phyloP scores from a whole-genome alignment of 37 sponge, comb jelly and placozoan genomes.

The Lycopodina hypogea region DNA sequence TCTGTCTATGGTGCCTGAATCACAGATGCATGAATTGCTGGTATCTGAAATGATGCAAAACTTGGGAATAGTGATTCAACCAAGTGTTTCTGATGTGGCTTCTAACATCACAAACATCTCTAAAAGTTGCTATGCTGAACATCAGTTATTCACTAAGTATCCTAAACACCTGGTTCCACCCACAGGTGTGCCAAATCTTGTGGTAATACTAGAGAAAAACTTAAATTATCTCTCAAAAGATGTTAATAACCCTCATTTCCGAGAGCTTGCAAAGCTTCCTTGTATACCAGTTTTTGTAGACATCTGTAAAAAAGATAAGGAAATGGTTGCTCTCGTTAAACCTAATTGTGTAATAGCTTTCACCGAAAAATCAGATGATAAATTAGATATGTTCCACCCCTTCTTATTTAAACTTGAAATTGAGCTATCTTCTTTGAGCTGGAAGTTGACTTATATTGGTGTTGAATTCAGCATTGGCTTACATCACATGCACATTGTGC shows the following conservation, averaged over 20 bases:
- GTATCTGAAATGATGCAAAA: background rate
- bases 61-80: background rate
- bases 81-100: constrained; percentile 32
- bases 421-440: background rate
- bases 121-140: background rate
- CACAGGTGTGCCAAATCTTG: background rate
- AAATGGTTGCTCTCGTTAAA: constrained; percentile 37
- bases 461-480: background rate
- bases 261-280: background rate
- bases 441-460: constrained; percentile 16
- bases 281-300: constrained; percentile 38
- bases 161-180: background rate
- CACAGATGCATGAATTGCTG: background rate
- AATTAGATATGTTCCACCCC: constrained; percentile 15
- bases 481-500: constrained; percentile 26
- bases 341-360: constrained; percentile 32
- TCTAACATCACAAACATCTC: constrained; percentile 35
- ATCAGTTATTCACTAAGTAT: constrained; percentile 26
- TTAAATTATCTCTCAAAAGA: background rate
- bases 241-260: background rate
- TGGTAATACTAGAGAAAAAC: constrained; percentile 2
- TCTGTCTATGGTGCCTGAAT: background rate
- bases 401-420: constrained; percentile 28
- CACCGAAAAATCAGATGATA: background rate
- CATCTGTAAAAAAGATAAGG: background rate